These are phyloP conservation scores for Whitmania pigra DNA, from an alignment of 1,140 invertebrate genomes.

Conservation along the genomic window DNA sequence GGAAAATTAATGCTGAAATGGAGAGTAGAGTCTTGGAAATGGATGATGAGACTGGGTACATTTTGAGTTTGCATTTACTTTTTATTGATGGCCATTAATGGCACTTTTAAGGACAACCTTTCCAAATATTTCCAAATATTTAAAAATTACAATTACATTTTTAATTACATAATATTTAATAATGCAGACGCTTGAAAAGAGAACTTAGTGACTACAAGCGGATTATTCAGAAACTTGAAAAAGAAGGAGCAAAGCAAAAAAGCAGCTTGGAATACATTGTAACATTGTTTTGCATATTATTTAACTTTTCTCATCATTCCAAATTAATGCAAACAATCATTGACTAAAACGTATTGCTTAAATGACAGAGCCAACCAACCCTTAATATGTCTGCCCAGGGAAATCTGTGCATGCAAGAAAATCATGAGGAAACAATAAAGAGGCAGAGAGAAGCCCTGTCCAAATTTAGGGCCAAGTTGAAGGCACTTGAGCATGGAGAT, in stretches of 20 bases:
- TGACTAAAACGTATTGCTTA: no score
- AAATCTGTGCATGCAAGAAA: slow-evolving; percentile 40
- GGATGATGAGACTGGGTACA: neutral
- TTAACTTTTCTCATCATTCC: neutral
- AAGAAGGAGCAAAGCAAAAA: neutral
- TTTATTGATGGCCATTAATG: neutral
- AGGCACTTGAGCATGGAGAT: slow-evolving; percentile 32
- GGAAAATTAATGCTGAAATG: neutral
- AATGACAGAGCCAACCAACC: slow-evolving; percentile 1
- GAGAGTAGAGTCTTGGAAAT: neutral
- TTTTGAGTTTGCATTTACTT: neutral
- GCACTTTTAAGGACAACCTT: no score
- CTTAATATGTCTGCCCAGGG: slow-evolving; percentile 39
- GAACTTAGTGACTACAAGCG: neutral
- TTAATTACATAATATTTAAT: neutral
- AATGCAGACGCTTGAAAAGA: neutral
- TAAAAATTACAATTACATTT: no score
- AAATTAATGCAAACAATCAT: neutral
- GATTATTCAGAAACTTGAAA: neutral
- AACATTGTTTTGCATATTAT: neutral
- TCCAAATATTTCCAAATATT: no score
- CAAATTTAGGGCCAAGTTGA: slow-evolving; percentile 37
- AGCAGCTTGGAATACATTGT: neutral
- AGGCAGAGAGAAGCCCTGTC: slow-evolving; percentile 40
- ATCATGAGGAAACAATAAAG: slow-evolving; percentile 40